Conservation (phyloP, 37 sponge, comb jelly and placozoan species). For the Spongilla lacustris region DNA sequence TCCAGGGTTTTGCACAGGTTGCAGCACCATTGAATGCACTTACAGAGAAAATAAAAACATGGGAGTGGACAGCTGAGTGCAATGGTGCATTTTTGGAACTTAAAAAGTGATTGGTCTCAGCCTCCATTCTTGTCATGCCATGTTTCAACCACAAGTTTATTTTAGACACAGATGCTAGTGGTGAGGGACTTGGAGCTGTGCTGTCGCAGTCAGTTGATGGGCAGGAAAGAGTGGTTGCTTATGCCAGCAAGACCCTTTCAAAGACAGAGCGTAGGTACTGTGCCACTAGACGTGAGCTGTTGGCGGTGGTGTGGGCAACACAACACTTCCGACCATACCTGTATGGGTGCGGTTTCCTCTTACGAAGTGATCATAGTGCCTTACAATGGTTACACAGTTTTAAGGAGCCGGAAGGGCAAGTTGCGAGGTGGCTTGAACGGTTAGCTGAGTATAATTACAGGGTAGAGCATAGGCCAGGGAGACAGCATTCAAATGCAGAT, state of each 20-base stretch:
- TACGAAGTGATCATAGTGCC: slow-evolving; percentile 2
- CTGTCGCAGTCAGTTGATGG: slow-evolving; percentile 9
- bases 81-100: slow-evolving; percentile 16
- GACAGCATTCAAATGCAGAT: slow-evolving; percentile 39
- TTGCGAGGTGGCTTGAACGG: neutral
- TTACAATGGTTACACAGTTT: slow-evolving; percentile 4
- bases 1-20: too few relatives aligned
- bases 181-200: slow-evolving; percentile 34
- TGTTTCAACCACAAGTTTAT: neutral
- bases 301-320: slow-evolving; percentile 38
- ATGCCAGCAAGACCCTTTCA: slow-evolving; percentile 21
- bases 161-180: slow-evolving; percentile 39
- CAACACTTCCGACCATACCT: slow-evolving; percentile 25
- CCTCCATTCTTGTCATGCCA: slow-evolving; percentile 19
- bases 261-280: slow-evolving; percentile 16
- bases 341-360: slow-evolving; percentile 11
- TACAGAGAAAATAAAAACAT: too few relatives aligned
- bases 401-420: slow-evolving; percentile 8
- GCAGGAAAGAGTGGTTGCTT: neutral
- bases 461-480: slow-evolving; percentile 8
- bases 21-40: too few relatives aligned
- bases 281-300: slow-evolving; percentile 22
- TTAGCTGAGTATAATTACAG: slow-evolving; percentile 4
- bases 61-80: neutral
- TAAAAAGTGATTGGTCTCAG: neutral